phyloP scores from a whole-genome alignment of 2,797 vertebrate genomes.

The Ptychobarbus kaznakovi region DNA sequence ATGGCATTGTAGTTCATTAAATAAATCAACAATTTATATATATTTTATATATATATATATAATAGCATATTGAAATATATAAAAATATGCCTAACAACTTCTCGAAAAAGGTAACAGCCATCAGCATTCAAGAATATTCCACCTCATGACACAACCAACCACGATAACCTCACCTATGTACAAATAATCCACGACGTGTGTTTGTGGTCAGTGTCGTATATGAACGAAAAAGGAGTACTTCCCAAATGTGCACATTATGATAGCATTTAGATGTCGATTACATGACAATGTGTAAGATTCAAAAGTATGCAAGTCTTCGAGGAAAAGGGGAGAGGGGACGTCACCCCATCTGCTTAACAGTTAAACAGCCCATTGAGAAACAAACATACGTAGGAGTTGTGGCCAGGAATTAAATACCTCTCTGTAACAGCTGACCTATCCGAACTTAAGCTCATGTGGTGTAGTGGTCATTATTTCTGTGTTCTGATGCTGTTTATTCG shows the following conservation, averaged over 20 bases:
- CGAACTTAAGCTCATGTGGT: slow-evolving; percentile 38
- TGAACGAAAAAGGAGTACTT: slow-evolving; percentile 67
- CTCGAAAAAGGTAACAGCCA: slow-evolving; percentile 81
- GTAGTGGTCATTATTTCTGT: slow-evolving; percentile 45
- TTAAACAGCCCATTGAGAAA: slow-evolving; percentile 79
- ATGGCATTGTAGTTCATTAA: slow-evolving; percentile 85
- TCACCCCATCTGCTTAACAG: slow-evolving; percentile 76
- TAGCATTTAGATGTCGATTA: slow-evolving; percentile 69
- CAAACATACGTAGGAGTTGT: slow-evolving; percentile 64
- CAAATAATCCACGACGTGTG: slow-evolving; percentile 73
- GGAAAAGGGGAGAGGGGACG: slow-evolving; percentile 73
- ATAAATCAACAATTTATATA: slow-evolving; percentile 84
- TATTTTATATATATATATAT: slow-evolving; percentile 64
- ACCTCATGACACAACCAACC: slow-evolving; percentile 76
- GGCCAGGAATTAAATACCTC: slow-evolving; percentile 37
- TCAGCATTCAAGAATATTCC: slow-evolving; percentile 77
- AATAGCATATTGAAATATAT: slow-evolving; percentile 86
- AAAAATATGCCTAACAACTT: slow-evolving; percentile 85
- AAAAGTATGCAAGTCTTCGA: slow-evolving; percentile 70
- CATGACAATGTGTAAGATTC: slow-evolving; percentile 69
- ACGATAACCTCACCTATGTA: slow-evolving; percentile 77
- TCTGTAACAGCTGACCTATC: slow-evolving; percentile 37
- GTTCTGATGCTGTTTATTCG: slow-evolving; percentile 51
- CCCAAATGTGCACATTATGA: slow-evolving; percentile 65
- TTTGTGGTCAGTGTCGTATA: slow-evolving; percentile 70